Evolutionary conservation across 2,888 invertebrate species (phyloP).

Genomic region (Erebia epiphron): DNA sequence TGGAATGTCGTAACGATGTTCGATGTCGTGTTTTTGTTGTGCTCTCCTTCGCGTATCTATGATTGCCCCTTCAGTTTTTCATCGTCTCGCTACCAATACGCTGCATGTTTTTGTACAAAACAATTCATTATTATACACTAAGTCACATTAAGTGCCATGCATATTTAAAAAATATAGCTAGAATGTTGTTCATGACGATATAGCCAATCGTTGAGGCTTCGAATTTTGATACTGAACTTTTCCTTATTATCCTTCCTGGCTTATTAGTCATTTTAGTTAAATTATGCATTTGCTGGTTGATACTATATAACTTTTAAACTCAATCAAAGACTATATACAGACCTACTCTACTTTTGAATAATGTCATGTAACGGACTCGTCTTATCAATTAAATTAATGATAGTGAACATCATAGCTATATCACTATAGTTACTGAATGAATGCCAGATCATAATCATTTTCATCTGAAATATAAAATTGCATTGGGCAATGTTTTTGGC

Average conservation of each 20-base stretch:
- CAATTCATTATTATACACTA: not conserved
- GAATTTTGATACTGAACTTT: too few relatives aligned
- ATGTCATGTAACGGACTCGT: too few relatives aligned
- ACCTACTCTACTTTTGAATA: too few relatives aligned
- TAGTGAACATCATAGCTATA: too few relatives aligned
- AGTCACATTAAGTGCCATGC: not conserved
- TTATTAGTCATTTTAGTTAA: too few relatives aligned
- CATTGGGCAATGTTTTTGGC: conserved; percentile 11
- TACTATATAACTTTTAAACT: too few relatives aligned
- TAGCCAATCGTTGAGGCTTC: not conserved
- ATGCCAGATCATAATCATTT: conserved; percentile 8
- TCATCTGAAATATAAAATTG: conserved; percentile 1
- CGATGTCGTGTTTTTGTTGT: conserved; percentile 44
- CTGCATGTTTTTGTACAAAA: conserved; percentile 17
- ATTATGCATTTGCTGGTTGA: too few relatives aligned
- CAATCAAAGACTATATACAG: too few relatives aligned
- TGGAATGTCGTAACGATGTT: conserved; percentile 49
- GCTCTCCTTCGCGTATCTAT: conserved; percentile 42
- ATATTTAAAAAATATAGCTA: too few relatives aligned
- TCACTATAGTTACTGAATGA: too few relatives aligned
- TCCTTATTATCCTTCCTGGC: too few relatives aligned
- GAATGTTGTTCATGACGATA: not conserved
- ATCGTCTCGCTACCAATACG: conserved; percentile 12
- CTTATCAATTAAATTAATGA: too few relatives aligned
- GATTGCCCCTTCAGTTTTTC: conserved; percentile 30